These are phyloP conservation scores for Diadegma fenestrale DNA, from an alignment of 2,888 invertebrate species.

Conservation along the genomic window DNA sequence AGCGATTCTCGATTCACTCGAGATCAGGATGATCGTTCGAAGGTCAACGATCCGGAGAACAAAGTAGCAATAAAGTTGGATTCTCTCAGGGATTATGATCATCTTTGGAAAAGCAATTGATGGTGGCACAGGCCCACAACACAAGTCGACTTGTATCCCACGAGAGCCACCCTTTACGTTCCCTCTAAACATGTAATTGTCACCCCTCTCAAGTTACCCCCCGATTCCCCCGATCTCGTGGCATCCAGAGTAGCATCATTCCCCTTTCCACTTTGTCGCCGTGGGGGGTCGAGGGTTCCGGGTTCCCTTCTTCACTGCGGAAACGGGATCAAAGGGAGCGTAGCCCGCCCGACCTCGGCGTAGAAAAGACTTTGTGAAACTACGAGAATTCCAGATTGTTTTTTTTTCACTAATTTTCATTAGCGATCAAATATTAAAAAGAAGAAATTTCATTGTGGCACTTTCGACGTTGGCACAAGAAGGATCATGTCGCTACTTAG, in stretches of 20 bases:
- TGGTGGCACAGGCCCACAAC: conserved; percentile 77
- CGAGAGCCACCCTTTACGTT: conserved; percentile 78
- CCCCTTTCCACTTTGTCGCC: conserved; percentile 41
- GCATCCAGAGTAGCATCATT: conserved; percentile 60
- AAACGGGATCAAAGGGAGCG: conserved; percentile 51
- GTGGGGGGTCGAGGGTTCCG: conserved; percentile 63
- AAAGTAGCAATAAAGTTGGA: conserved; percentile 69
- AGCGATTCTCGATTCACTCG: conserved; percentile 38
- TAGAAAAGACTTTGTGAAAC: not conserved
- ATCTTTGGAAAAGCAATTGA: conserved; percentile 76
- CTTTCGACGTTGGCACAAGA: not conserved
- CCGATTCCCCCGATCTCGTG: conserved; percentile 60
- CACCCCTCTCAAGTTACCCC: conserved; percentile 74
- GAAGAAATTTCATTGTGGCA: not conserved
- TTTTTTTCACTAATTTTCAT: not conserved
- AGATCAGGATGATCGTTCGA: conserved; percentile 71
- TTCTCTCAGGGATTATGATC: conserved; percentile 69
- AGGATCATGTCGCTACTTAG: not conserved
- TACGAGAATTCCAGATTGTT: not conserved
- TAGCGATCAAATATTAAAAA: not conserved
- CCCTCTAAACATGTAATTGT: conserved; percentile 82
- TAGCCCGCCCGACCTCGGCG: conserved; percentile 4
- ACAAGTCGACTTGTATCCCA: conserved; percentile 76
- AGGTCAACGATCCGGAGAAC: conserved; percentile 60
- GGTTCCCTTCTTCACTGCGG: conserved; percentile 51